Evolutionary conservation across 2,888 invertebrate genomes (phyloP), one percentile per base, ranked within the genome.

Genomic region (Callimorpha dominula): DNA sequence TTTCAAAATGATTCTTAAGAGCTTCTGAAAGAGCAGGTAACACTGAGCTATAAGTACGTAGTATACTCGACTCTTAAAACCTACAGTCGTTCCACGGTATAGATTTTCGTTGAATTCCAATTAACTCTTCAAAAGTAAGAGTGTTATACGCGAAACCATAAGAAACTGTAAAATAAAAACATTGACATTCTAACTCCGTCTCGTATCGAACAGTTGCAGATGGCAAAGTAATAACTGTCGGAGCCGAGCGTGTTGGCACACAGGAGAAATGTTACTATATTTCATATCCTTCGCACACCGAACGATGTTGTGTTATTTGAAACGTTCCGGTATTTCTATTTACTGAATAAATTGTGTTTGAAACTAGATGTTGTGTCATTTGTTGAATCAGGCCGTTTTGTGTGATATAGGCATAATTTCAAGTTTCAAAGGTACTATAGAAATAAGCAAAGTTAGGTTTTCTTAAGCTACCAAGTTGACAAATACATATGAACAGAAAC

Each of bases 151-250:
- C 9, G 9, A 46, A 46, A 46, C 43, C 9, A 46, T 46, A 60
- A 14, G 20, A 15, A 31, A 60, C 60, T 12, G 12, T 31, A 14
- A 46, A 14, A 17, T 49, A 65, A 31, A 14, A 43, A 54, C 40
- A 70, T 57, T 65, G 46, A 46, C 31, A 70, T 70, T 70, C 57
- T 57, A 68, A 15, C 57, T 57, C 31, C n/a, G 70, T 76, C 70
- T 52, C 40, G 74, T 74, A 74, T 74, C 70, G 71, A 76, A 71
- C 70, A 76, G 52, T 74, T 71, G 66, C 60, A 81, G 76, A 74
- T 71, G 71, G 75, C 76, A 78, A 31, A 76, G 74, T 75, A 83
- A 83, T 84, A 83, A 75, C 74, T 73, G 79, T 78, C 71, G 52
- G 65, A 42, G 63, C 20, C 46, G 46, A 71, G 73, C 69, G 78